Evolutionary conservation across 2,797 vertebrate species (phyloP).

Genomic region (Ctenopoma multispine): DNA sequence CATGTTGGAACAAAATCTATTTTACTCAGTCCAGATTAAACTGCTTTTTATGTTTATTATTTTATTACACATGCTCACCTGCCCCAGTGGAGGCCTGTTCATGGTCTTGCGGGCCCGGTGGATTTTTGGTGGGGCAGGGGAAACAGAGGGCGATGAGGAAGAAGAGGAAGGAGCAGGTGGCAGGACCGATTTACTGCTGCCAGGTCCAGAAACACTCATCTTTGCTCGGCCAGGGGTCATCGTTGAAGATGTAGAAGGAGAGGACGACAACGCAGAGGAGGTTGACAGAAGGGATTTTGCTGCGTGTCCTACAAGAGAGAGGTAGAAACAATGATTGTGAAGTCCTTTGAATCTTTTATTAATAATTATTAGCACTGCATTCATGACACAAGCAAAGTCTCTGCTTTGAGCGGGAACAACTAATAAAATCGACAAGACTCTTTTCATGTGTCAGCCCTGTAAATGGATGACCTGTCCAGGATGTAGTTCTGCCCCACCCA

Average conservation of each 20-base stretch:
- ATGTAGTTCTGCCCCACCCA: no score
- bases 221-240: conserved; percentile 87
- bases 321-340: neutral
- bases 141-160: conserved; percentile 64
- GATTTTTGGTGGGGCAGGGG: conserved; percentile 84
- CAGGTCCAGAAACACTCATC: conserved; percentile 91
- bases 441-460: no score
- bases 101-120: conserved; percentile 94
- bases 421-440: neutral
- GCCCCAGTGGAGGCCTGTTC: conserved; percentile 86
- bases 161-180: conserved; percentile 62
- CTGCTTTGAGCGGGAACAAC: neutral
- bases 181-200: conserved; percentile 76
- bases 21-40: neutral
- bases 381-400: neutral
- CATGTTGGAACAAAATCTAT: neutral
- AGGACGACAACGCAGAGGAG: conserved; percentile 53
- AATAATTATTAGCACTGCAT: neutral
- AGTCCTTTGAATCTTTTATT: neutral
- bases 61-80: conserved; percentile 76
- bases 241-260: conserved; percentile 73
- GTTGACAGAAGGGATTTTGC: conserved; percentile 84
- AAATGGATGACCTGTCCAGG: no score
- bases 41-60: neutral
- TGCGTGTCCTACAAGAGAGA: conserved; percentile 81